Evolutionary conservation across 2,113 vertebrate species (phyloP), one percentile per base, ranked within the genome.

Genomic region (Brachypteracias leptosomus): DNA sequence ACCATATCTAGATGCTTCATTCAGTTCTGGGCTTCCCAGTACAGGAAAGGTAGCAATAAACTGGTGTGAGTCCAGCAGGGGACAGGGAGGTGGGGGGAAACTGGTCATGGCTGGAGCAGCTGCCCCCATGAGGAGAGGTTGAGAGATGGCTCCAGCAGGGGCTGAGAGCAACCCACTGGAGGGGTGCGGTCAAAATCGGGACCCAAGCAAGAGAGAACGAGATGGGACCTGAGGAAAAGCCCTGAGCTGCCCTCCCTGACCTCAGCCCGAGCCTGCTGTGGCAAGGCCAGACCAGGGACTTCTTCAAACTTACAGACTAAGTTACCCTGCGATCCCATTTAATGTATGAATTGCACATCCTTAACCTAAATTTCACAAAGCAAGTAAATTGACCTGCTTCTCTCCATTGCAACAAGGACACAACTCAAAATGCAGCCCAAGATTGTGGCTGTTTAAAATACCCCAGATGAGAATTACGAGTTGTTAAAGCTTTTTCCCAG

Each of bases 221-320:
- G 59, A 21, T 2, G 1, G 58, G 15, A 26, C 19, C 11, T 0
- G 6, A 52, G 49, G 46, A 51, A 59, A 61, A 42, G 15, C 33
- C 40, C 54, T 13, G 16, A 65, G 42, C 35, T 52, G 22, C 40
- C 35, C 9, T 1, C 3, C 11, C 26, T 35, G 20, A 51, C 31
- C 17, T 33, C 16, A 5, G 46, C 1, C 1, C 52, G n/a, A 83
- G 38, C 14, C 31, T 35, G n/a, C 52, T 72, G 51, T 0, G 0
- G 14, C 46, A 66, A 18, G 26, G 40, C 8, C 1, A 0, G 44
- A 36, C 16, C 28, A 51, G 40, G 28, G 36, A 68, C 20, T 18
- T 31, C n/a, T 36, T 83, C 20, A 4, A 16, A 67, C 22, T 18
- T 52, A 24, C 31, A 71, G 26, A 51, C 5, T 3, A 5, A 49